Evolutionary conservation across 2,888 invertebrate genomes (phyloP), one percentile per base, ranked within the genome.

Genomic region (Leucophenga maculata): DNA sequence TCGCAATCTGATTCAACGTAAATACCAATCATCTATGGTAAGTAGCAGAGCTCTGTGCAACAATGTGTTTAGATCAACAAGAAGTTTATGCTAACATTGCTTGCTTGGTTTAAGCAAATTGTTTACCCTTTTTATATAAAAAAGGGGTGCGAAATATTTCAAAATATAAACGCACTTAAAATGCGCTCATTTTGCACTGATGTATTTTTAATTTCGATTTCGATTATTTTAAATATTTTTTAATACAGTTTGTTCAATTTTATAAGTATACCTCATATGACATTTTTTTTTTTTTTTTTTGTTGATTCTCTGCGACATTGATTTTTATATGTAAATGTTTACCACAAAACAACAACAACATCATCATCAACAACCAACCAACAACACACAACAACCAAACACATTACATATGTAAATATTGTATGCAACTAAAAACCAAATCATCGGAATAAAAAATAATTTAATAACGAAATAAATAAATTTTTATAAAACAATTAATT

Each of bases 11-110:
- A 94, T 97, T 86, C 97, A 98, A 90, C 92, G 99, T 87, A 97
- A 95, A 90, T 99, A 98, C 91, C 97, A 97, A 90, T 99, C 99
- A 67, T 94, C 95, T 83, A 97, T 99, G 99, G 99, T 97, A 91
- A 94, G 96, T 91, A 94, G 96, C 91, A 11, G 16, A 9, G 11
- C 11, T 54, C 9, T n/a, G n/a, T n/a, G n/a, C 3, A 16, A 20
- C 11, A 54, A 16, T 11, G 13, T 20, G 11, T 20, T 20, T 20
- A 18, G 1, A 2, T 11, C n/a, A 32, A 59, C 39, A 22, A 57
- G 44, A 11, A 67, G 9, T 20, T 4, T 9, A 18, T 16, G 14
- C 11, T 18, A 50, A 31, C 14, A 14, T 68, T 72, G 26, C 31
- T 54, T 69, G 32, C 31, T 62, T 68, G 55, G 26, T 46, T 46